These are phyloP conservation scores for Drosophila borealis DNA, from an alignment of 2,888 invertebrate genomes.

Conservation along the genomic window DNA sequence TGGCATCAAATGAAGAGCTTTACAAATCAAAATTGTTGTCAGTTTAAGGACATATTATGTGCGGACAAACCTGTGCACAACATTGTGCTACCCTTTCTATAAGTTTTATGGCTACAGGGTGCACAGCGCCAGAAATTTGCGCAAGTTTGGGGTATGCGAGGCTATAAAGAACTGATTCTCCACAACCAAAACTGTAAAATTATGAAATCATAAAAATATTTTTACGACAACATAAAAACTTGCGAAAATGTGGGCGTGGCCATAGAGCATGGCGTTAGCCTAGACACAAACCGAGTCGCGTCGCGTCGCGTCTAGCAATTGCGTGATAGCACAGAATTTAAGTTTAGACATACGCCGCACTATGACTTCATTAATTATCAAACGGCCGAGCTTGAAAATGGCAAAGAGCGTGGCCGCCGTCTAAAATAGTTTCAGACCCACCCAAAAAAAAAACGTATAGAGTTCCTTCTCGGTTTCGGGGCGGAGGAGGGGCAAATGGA, in stretches of 20 bases:
- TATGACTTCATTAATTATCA: constrained; percentile 82
- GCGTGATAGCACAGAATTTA: constrained; percentile 77
- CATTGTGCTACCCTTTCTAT: not conserved
- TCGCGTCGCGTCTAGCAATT: constrained; percentile 50
- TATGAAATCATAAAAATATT: constrained; percentile 82
- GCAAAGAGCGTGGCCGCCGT: constrained; percentile 41
- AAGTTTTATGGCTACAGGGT: constrained; percentile 9
- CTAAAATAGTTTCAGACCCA: constrained; percentile 56
- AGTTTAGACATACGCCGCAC: constrained; percentile 67
- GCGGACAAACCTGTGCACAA: too few species aligned
- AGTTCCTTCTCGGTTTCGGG: too few species aligned
- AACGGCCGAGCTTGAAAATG: constrained; percentile 62
- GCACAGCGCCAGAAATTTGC: constrained; percentile 50
- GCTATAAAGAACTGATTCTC: constrained; percentile 63
- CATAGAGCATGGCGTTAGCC: constrained; percentile 11
- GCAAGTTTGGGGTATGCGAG: constrained; percentile 27
- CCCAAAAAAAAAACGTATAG: constrained; percentile 4
- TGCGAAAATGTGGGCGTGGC: constrained; percentile 67
- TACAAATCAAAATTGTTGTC: too few species aligned
- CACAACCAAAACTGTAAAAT: constrained; percentile 73
- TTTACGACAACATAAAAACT: constrained; percentile 77
- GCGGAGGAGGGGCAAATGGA: constrained; percentile 7
- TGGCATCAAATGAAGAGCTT: too few species aligned
- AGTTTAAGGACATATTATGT: too few species aligned
- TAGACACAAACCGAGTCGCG: constrained; percentile 37